These are phyloP conservation scores for Formica aserva DNA, from an alignment of 2,888 invertebrate genomes.

Conservation along the genomic window DNA sequence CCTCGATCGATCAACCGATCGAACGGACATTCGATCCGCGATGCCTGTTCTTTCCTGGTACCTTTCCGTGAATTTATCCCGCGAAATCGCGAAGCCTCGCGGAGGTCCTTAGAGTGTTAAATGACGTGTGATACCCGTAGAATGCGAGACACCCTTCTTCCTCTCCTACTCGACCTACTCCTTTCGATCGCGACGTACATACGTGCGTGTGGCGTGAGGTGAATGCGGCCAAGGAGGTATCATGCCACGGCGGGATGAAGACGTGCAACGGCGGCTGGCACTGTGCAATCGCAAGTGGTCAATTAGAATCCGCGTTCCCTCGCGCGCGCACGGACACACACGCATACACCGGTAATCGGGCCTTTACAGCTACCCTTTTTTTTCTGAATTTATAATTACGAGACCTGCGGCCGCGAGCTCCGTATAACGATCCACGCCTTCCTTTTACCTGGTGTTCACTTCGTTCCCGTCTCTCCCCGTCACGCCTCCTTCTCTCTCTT, in stretches of 20 bases:
- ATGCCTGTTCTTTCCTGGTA: neutral
- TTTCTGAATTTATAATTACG: slow-evolving; percentile 73
- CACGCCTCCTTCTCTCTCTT: neutral
- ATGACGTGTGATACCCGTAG: slow-evolving; percentile 69
- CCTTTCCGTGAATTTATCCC: slow-evolving; percentile 57
- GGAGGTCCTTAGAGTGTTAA: slow-evolving; percentile 66
- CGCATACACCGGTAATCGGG: slow-evolving; percentile 65
- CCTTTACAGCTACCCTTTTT: slow-evolving; percentile 73
- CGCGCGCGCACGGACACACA: neutral
- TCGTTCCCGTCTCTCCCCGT: slow-evolving; percentile 18
- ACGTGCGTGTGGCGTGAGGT: slow-evolving; percentile 20
- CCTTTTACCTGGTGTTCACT: slow-evolving; percentile 53
- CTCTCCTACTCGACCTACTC: slow-evolving; percentile 9
- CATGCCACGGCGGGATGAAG: slow-evolving; percentile 63
- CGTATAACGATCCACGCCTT: slow-evolving; percentile 70
- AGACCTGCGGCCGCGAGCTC: slow-evolving; percentile 66
- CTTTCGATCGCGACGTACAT: slow-evolving; percentile 61
- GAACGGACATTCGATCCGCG: neutral
- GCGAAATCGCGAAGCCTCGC: slow-evolving; percentile 57
- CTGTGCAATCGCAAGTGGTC: slow-evolving; percentile 74
- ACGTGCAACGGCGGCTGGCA: slow-evolving; percentile 68
- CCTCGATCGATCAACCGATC: slow-evolving; percentile 50
- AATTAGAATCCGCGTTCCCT: slow-evolving; percentile 74
- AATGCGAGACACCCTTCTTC: slow-evolving; percentile 49
- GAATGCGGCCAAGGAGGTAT: slow-evolving; percentile 10